Percentiles rank a stretch among this genome's conserved stretches.
phyloP scores from a whole-genome alignment of 1,140 invertebrate species.

The Dendrolimus kikuchii region DNA sequence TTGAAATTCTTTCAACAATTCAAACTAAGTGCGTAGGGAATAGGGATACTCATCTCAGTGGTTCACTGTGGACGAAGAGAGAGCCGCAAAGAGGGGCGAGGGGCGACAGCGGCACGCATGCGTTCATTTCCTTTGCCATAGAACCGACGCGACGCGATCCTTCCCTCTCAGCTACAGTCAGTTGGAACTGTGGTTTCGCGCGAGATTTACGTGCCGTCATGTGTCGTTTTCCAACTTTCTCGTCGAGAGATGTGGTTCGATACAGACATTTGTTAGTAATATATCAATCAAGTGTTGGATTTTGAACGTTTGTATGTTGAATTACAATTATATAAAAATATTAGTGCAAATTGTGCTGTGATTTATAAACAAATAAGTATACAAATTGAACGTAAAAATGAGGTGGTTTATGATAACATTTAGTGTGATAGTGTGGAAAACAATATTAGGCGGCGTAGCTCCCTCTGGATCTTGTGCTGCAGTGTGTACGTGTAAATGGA shows the following conservation, averaged over 20 bases:
- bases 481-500: conserved; percentile 93
- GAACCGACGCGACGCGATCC: conserved; percentile 35
- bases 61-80: conserved; percentile 24
- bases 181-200: conserved; percentile 36
- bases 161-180: conserved; percentile 54
- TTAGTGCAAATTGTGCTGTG: conserved; percentile 18
- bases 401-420: conserved; percentile 58
- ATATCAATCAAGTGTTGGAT: conserved; percentile 21
- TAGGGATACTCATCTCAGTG: conserved; percentile 47
- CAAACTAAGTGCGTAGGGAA: conserved; percentile 18
- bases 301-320: conserved; percentile 4
- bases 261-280: conserved; percentile 36
- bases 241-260: conserved; percentile 68
- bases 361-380: conserved; percentile 4
- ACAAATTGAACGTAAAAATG: conserved; percentile 37
- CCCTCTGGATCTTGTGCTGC: conserved; percentile 78
- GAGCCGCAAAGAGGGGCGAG: conserved; percentile 63
- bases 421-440: conserved; percentile 51
- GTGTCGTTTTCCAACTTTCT: conserved; percentile 59
- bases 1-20: conserved; percentile 65
- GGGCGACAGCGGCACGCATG: conserved; percentile 48
- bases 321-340: conserved; percentile 1
- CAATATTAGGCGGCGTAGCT: conserved; percentile 47
- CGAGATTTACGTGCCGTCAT: conserved; percentile 48
- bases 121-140: conserved; percentile 41